phyloP scores from a whole-genome alignment of 2,888 invertebrate species.

The Marasmarcha lunaedactyla region DNA sequence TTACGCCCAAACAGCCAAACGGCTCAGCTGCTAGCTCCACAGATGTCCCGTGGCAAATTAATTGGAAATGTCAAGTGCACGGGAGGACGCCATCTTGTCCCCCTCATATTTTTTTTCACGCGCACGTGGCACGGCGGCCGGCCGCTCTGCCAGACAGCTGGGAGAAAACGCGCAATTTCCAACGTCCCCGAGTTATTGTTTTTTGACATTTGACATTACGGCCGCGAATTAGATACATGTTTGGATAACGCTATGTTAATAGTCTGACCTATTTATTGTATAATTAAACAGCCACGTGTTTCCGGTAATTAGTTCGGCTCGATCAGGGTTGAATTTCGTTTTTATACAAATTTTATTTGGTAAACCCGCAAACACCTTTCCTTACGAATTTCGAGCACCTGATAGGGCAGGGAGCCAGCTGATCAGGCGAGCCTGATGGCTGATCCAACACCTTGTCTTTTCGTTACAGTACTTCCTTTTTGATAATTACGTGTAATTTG shows the following conservation, averaged over 20 bases:
- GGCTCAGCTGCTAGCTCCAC: constrained; percentile 60
- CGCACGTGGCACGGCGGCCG: constrained; percentile 62
- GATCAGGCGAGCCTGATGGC: constrained; percentile 28
- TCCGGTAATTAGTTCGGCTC: constrained; percentile 45
- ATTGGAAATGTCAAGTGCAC: constrained; percentile 70
- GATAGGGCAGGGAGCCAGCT: constrained; percentile 34
- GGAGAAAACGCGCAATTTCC: constrained; percentile 31
- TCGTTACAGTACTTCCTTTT: constrained; percentile 51
- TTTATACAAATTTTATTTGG: constrained; percentile 34
- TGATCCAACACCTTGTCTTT: constrained; percentile 47
- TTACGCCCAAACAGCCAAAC: background rate
- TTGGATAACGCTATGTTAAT: constrained; percentile 40
- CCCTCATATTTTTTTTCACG: constrained; percentile 41
- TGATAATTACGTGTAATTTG: constrained; percentile 38
- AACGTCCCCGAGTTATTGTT: constrained; percentile 23
- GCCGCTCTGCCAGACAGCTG: constrained; percentile 57
- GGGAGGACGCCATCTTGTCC: constrained; percentile 53
- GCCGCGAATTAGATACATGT: constrained; percentile 30
- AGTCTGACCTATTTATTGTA: constrained; percentile 47
- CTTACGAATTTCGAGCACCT: constrained; percentile 51
- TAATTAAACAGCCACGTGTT: constrained; percentile 51
- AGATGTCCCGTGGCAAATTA: constrained; percentile 68
- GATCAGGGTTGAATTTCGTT: constrained; percentile 32
- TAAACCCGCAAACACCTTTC: constrained; percentile 40
- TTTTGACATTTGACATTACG: constrained; percentile 39